These are phyloP conservation scores for Neocrepidodera transversa DNA, from an alignment of 2,888 invertebrate genomes.

Conservation along the genomic window DNA sequence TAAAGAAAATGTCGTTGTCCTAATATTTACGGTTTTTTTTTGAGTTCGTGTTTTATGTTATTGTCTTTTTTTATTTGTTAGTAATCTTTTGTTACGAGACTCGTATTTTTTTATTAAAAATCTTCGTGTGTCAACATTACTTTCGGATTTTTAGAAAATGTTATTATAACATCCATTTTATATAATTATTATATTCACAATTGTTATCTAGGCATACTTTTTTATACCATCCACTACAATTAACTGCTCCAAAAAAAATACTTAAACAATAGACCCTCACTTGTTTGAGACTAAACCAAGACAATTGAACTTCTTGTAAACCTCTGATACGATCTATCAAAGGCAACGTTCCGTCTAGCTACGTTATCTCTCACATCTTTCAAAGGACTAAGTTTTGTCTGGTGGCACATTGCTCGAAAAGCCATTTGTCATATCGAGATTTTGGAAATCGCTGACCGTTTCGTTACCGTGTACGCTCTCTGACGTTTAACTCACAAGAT, in stretches of 20 bases:
- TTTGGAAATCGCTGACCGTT: constrained; percentile 15
- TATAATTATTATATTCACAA: no score
- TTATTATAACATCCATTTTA: no score
- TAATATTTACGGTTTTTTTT: constrained; percentile 19
- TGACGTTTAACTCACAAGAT: neutral
- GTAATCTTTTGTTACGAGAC: neutral
- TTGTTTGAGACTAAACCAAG: constrained; percentile 7
- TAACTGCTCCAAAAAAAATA: no score
- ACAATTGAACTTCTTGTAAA: constrained; percentile 15
- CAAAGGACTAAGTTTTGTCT: constrained; percentile 5
- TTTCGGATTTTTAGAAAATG: no score
- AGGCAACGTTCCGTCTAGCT: constrained; percentile 4
- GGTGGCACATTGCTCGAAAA: neutral
- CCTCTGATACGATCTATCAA: constrained; percentile 22
- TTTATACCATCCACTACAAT: no score
- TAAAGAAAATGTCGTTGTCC: constrained; percentile 9
- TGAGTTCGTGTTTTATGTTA: constrained; percentile 5
- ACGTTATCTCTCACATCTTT: constrained; percentile 18
- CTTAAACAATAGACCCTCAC: constrained; percentile 13
- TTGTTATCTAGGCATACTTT: no score
- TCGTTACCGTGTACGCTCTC: neutral
- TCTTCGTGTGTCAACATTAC: no score
- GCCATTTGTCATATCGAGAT: constrained; percentile 23
- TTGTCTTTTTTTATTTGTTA: constrained; percentile 15
- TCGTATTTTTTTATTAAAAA: no score